phyloP scores from a whole-genome alignment of 2,113 vertebrate genomes.

The Pygoscelis adeliae region DNA sequence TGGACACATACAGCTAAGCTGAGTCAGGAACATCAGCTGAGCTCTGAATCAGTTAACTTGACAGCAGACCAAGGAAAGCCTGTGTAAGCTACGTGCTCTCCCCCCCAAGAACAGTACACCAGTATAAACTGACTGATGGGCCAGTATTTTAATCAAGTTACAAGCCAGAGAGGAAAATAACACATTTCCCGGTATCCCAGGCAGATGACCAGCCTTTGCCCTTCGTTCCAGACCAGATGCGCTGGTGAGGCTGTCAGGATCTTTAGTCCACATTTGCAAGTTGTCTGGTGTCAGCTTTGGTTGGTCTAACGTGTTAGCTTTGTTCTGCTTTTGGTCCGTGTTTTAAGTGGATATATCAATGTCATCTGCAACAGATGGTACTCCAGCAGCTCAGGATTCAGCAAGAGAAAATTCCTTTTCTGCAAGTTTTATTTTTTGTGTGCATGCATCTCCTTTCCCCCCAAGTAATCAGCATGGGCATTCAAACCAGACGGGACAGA shows the following conservation, averaged over 20 bases:
- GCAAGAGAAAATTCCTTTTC: background rate
- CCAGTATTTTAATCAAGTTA: background rate
- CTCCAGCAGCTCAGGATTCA: background rate
- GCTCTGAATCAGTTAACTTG: accelerated
- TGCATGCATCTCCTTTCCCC: background rate
- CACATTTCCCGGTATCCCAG: background rate
- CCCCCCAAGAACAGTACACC: background rate
- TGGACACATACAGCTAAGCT: accelerated
- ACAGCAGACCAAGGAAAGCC: background rate
- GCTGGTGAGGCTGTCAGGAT: background rate
- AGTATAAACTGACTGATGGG: background rate
- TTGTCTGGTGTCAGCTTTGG: background rate
- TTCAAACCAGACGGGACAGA: background rate
- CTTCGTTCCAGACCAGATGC: background rate
- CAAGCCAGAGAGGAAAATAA: background rate
- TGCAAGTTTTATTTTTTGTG: background rate
- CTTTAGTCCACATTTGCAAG: background rate
- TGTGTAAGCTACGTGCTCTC: accelerated
- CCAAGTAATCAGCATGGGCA: background rate
- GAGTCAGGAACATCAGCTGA: accelerated
- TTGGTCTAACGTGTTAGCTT: background rate
- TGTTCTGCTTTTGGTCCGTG: background rate
- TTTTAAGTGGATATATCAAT: background rate
- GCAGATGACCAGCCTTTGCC: background rate
- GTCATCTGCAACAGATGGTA: background rate